Evolutionary conservation across 2,797 vertebrate species (phyloP).

Genomic region (Eutrigla gurnardus): DNA sequence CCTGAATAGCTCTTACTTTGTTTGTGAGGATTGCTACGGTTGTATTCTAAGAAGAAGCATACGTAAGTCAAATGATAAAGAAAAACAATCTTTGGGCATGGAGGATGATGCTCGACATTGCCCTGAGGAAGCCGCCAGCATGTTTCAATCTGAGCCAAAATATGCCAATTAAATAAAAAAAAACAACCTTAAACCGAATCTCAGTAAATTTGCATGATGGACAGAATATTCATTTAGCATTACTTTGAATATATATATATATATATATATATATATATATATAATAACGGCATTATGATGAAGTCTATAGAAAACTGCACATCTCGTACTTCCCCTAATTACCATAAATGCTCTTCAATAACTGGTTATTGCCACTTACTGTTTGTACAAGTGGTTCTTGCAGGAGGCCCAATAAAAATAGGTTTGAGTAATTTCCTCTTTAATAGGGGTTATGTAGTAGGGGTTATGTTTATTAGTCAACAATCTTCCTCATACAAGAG

Average conservation of each 20-base stretch:
- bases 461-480: neutral
- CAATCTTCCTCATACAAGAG: neutral
- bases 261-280: too few species aligned
- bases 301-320: neutral
- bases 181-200: neutral
- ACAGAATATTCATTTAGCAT: neutral
- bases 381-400: neutral
- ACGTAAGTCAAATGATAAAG: neutral
- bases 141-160: neutral
- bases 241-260: neutral
- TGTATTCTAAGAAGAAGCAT: neutral
- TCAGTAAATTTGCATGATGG: neutral
- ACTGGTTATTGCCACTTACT: neutral
- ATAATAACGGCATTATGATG: neutral
- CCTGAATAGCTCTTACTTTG: neutral
- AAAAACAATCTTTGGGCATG: neutral
- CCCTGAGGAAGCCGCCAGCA: slow-evolving; percentile 5
- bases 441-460: too few species aligned
- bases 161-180: neutral
- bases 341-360: neutral
- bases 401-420: neutral
- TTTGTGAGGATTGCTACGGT: neutral
- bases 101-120: neutral
- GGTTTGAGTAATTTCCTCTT: too few species aligned
- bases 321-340: neutral